Conservation (phyloP, 2,888 invertebrate species). For the Trachelus iudaicus region DNA sequence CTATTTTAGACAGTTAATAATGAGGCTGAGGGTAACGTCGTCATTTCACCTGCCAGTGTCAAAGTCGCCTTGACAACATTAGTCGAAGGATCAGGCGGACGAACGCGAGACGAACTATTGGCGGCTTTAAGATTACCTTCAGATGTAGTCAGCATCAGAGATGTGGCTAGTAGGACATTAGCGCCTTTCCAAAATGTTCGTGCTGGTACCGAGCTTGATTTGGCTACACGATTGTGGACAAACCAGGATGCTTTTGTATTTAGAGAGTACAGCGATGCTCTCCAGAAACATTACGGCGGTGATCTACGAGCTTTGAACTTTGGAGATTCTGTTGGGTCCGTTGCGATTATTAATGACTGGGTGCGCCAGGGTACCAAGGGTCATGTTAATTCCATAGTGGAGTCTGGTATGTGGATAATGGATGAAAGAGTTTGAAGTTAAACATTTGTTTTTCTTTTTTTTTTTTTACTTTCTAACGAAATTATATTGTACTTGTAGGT, state of each 20-base stretch:
- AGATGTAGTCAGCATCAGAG: conserved; percentile 45
- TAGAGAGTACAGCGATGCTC: conserved; percentile 64
- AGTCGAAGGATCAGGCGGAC: conserved; percentile 72
- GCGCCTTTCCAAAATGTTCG: conserved; percentile 52
- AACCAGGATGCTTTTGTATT: conserved; percentile 37
- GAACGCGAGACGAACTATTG: conserved; percentile 71
- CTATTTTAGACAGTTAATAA: conserved; percentile 35
- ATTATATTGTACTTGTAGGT: conserved; percentile 61
- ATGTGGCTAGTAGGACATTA: conserved; percentile 36
- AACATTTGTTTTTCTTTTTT: conserved; percentile 10
- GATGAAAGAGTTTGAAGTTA: conserved; percentile 2
- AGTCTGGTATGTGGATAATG: conserved; percentile 63
- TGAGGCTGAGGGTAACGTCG: conserved; percentile 68
- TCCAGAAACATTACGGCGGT: conserved; percentile 68
- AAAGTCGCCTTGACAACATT: conserved; percentile 74
- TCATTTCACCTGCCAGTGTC: conserved; percentile 76
- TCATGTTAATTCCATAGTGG: conserved; percentile 69
- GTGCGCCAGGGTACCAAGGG: conserved; percentile 70
- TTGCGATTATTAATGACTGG: conserved; percentile 72
- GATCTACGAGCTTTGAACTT: conserved; percentile 69
- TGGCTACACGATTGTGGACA: conserved; percentile 50
- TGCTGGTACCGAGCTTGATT: conserved; percentile 40
- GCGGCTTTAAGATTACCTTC: conserved; percentile 70
- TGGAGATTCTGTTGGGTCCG: conserved; percentile 61
- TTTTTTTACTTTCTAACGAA: neutral